Base-by-base conservation (phyloP, 1,140 invertebrate genomes). In the Danaus plexippus region DNA sequence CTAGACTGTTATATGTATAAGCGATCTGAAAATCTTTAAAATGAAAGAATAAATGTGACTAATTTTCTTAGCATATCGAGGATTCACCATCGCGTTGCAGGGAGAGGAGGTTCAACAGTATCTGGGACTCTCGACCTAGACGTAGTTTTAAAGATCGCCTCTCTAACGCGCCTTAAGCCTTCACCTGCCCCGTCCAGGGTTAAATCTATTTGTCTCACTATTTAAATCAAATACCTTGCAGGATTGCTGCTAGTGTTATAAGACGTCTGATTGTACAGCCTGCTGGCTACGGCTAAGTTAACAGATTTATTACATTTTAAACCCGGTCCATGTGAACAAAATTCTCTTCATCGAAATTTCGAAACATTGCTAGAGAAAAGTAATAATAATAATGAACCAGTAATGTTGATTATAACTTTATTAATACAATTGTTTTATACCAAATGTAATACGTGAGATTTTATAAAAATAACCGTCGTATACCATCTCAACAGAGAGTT, bases 261-360 rank as follows among this genome's bases (percentile, higher is more conserved):
- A 22, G 47, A 11, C 10, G 13, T 7, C 47, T 18, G 22, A 49
- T 49, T 41, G 42, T 42, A 50, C n/a, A 42, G 48, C 5, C 9
- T 42, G 40, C 43, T 52, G 22, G 5, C 5, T 32, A 32, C 22
- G 7, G 22, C 5, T 32, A 32, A 32, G 22, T 8, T 43, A 22
- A 43, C 41, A 52, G 13, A 13, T 18, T 43, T 52, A 12, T 48
- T 40, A 52, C 11, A 15, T 52, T 52, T 52, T 52, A 43, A 52
- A 12, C 11, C 48, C 32, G 7, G 9, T 52, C 18, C 41, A 43
- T 11, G 11, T 42, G 40, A 18, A 43, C 42, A 52, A 42, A 41
- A 42, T n/a, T 42, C 9, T 41, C 11, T 9, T 50, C n/a, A 15
- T n/a, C 11, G 15, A 52, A 52, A 52, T 18, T 52, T 12, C 7